These are phyloP conservation scores for Stichopus chloronotus DNA, from an alignment of 35 echinoderm and acorn worm species.

Conservation along the genomic window DNA sequence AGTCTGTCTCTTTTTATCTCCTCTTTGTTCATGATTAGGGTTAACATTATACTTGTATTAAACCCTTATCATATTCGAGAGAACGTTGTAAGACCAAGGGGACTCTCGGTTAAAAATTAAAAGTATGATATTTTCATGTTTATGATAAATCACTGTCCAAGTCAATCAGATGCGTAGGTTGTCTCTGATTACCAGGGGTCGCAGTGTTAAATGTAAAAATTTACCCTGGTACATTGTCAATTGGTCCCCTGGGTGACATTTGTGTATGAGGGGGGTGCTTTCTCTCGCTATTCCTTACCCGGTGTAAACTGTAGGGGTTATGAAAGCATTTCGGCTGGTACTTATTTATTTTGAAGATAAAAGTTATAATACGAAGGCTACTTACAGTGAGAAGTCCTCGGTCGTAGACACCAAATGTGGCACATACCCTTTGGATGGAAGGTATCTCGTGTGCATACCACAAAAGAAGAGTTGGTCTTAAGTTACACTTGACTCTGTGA, in stretches of 20 bases:
- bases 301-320: background rate
- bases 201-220: slow-evolving; percentile 13
- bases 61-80: too few species aligned
- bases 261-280: background rate
- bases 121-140: background rate
- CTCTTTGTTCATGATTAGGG: too few species aligned
- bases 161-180: background rate
- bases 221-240: slow-evolving; percentile 15
- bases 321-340: background rate
- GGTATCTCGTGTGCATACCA: too few species aligned
- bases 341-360: background rate
- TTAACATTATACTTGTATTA: too few species aligned
- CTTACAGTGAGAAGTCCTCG: background rate
- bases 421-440: too few species aligned
- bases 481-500: too few species aligned
- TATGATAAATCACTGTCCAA: slow-evolving; percentile 2
- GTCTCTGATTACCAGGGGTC: slow-evolving; percentile 2
- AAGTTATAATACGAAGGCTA: background rate
- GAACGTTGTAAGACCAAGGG: too few species aligned
- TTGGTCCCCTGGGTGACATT: slow-evolving; percentile 36
- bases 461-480: too few species aligned
- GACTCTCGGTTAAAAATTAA: too few species aligned
- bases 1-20: too few species aligned
- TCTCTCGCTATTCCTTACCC: background rate
- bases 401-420: background rate